Percentiles rank a stretch among this genome's conserved stretches.
These are phyloP conservation scores for Nemoura dubitans DNA, from an alignment of 2,888 invertebrate species.

Conservation along the genomic window DNA sequence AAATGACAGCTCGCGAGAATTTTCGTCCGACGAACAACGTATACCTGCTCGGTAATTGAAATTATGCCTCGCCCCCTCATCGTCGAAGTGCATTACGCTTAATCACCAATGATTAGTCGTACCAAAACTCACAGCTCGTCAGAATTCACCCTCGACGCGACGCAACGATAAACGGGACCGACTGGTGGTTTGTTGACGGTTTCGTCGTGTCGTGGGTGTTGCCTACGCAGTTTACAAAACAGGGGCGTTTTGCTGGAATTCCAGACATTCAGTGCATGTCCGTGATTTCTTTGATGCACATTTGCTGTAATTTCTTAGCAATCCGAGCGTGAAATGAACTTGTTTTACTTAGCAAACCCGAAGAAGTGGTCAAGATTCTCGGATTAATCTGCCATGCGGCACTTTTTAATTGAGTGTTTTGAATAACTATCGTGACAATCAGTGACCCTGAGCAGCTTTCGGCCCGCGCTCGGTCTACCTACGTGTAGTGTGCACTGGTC, in stretches of 20 bases:
- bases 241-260: neutral
- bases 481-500: neutral
- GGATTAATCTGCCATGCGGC: neutral
- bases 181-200: neutral
- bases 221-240: neutral
- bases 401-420: neutral
- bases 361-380: neutral
- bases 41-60: neutral
- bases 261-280: neutral
- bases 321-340: neutral
- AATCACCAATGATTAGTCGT: neutral
- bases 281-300: neutral
- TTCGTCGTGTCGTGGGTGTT: neutral
- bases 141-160: neutral
- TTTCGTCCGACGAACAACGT: neutral
- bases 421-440: neutral
- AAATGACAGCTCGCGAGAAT: neutral
- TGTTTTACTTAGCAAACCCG: neutral
- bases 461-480: neutral
- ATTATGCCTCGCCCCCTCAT: neutral
- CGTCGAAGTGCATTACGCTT: neutral
- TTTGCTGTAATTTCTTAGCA: neutral
- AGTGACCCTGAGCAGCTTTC: neutral
- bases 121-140: neutral
- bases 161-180: too few relatives aligned